Evolutionary conservation across 2,113 vertebrate genomes (phyloP).

Genomic region (Bucco capensis): DNA sequence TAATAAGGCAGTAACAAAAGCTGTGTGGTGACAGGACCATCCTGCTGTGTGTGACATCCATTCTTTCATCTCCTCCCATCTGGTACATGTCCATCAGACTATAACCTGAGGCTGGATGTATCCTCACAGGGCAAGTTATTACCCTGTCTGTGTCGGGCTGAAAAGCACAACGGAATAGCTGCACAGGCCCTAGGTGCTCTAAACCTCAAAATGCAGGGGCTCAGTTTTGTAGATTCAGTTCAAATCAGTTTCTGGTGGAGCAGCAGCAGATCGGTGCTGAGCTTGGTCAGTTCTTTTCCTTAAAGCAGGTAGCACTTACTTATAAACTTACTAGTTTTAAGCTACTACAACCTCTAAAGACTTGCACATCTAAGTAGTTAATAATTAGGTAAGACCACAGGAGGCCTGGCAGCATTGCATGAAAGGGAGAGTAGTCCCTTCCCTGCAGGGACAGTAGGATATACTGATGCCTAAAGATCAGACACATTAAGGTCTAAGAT

Average conservation of each 20-base stretch:
- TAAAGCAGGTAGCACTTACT: background rate
- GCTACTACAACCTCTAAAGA: background rate
- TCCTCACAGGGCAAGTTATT: background rate
- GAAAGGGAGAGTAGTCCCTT: background rate
- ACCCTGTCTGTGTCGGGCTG: background rate
- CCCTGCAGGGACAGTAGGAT: rapidly evolving
- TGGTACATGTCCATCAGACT: rapidly evolving
- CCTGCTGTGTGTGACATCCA: background rate
- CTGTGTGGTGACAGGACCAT: background rate
- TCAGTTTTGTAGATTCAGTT: rapidly evolving
- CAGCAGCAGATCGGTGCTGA: background rate
- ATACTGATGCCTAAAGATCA: too few species aligned
- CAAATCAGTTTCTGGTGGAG: background rate
- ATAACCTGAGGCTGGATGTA: background rate
- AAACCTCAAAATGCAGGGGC: background rate
- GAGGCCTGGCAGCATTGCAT: background rate
- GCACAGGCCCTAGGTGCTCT: background rate
- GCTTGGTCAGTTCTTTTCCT: background rate
- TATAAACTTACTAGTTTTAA: background rate
- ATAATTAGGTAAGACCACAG: background rate
- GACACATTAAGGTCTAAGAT: too few species aligned
- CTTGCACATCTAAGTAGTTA: background rate
- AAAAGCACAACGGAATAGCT: background rate
- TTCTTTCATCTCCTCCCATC: background rate
- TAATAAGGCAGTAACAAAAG: background rate